Evolutionary conservation across 2,888 invertebrate species (phyloP).

Genomic region (Conistra vaccinii): DNA sequence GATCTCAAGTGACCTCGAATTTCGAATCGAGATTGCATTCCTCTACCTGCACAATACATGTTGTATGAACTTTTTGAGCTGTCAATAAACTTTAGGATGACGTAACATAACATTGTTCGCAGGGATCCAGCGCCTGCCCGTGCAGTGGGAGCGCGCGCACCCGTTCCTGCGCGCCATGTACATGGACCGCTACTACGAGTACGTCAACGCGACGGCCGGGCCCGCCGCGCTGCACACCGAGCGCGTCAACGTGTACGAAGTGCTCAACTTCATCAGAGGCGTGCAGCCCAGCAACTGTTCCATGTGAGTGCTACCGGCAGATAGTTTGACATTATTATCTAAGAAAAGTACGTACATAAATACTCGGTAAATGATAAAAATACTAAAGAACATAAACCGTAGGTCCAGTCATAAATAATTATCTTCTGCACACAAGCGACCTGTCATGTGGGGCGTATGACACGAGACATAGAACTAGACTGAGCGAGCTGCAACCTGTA

Average conservation of each 20-base stretch:
- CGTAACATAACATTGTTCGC: background rate
- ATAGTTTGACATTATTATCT: background rate
- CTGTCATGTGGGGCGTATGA: background rate
- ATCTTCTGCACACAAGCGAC: background rate
- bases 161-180: conserved; percentile 93
- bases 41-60: background rate
- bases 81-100: background rate
- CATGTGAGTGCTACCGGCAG: conserved; percentile 82
- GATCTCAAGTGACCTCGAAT: background rate
- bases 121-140: conserved; percentile 97
- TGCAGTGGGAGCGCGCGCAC: conserved; percentile 94
- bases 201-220: conserved; percentile 93
- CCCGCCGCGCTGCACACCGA: conserved; percentile 92
- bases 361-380: background rate
- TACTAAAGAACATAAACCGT: background rate
- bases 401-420: background rate
- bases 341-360: background rate
- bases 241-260: conserved; percentile 94
- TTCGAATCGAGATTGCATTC: background rate
- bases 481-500: background rate
- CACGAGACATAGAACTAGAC: background rate
- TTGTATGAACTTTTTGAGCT: background rate
- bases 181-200: conserved; percentile 93
- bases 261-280: conserved; percentile 94
- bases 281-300: conserved; percentile 92